Conservation (phyloP, 1,140 invertebrate genomes). For the Lordiphosa collinella region DNA sequence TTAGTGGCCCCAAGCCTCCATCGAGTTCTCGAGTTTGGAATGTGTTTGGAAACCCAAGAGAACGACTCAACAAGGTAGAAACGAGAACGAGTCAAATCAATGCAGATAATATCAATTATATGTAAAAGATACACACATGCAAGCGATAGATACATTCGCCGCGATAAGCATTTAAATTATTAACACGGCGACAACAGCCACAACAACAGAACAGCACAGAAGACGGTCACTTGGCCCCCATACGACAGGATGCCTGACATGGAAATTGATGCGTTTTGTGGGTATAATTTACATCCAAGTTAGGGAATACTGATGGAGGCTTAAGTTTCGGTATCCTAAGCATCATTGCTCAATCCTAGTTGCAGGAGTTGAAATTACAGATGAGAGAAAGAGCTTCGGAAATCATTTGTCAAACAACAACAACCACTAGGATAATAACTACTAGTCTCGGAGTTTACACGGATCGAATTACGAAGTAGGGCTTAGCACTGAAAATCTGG, state of each 20-base stretch:
- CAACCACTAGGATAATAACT: too few species aligned
- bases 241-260: conserved; percentile 33
- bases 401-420: too few species aligned
- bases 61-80: conserved; percentile 9
- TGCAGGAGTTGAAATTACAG: too few species aligned
- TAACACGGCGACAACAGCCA: conserved; percentile 47
- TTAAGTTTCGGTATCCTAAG: too few species aligned
- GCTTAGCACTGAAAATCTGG: too few species aligned
- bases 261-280: conserved; percentile 35
- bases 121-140: conserved; percentile 71
- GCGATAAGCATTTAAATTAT: conserved; percentile 75
- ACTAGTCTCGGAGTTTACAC: too few species aligned
- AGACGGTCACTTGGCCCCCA: too few species aligned
- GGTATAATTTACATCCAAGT: too few species aligned
- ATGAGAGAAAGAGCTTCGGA: too few species aligned
- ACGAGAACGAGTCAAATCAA: conserved; percentile 62
- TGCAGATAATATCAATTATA: conserved; percentile 77
- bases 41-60: conserved; percentile 12
- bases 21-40: conserved; percentile 11
- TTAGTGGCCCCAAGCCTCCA: conserved; percentile 11
- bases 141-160: conserved; percentile 64
- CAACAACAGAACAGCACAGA: not conserved
- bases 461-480: too few species aligned
- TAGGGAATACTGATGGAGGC: too few species aligned
- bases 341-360: too few species aligned